Percentiles rank a stretch among this genome's conserved stretches.
Evolutionary conservation across 1,140 invertebrate genomes (phyloP).

Genomic region (Metaphire vulgaris): DNA sequence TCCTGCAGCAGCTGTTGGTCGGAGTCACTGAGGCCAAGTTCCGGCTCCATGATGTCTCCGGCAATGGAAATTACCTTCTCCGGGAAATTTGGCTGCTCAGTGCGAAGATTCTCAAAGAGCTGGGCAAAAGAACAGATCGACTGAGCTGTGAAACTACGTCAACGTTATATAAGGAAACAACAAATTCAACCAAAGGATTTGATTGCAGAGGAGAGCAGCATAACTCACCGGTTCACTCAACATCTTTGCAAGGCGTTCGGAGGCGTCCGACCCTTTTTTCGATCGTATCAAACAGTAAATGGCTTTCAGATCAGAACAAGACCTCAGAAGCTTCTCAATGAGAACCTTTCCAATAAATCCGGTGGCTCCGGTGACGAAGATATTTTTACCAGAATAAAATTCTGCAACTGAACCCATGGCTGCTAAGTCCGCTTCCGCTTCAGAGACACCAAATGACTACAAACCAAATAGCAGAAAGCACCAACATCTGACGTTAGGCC

Average conservation of each 20-base stretch:
- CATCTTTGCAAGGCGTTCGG: constrained; percentile 51
- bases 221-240: constrained; percentile 17
- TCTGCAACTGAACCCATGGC: constrained; percentile 39
- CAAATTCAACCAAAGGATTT: too few species aligned
- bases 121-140: constrained; percentile 31
- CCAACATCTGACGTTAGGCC: too few species aligned
- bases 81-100: constrained; percentile 55
- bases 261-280: constrained; percentile 65
- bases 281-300: constrained; percentile 69
- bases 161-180: too few species aligned
- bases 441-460: neutral
- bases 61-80: constrained; percentile 77
- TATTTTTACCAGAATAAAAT: constrained; percentile 60
- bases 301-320: constrained; percentile 62
- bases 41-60: constrained; percentile 82
- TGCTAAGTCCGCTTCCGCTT: neutral
- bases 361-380: constrained; percentile 65
- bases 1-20: constrained; percentile 67
- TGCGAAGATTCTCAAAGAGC: constrained; percentile 48
- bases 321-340: constrained; percentile 70
- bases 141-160: too few species aligned
- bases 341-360: constrained; percentile 72
- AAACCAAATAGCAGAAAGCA: too few species aligned
- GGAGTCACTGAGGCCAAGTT: constrained; percentile 72
- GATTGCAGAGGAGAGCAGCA: too few species aligned